Conservation (phyloP, 2,888 invertebrate genomes). For the Netelia melanura region DNA sequence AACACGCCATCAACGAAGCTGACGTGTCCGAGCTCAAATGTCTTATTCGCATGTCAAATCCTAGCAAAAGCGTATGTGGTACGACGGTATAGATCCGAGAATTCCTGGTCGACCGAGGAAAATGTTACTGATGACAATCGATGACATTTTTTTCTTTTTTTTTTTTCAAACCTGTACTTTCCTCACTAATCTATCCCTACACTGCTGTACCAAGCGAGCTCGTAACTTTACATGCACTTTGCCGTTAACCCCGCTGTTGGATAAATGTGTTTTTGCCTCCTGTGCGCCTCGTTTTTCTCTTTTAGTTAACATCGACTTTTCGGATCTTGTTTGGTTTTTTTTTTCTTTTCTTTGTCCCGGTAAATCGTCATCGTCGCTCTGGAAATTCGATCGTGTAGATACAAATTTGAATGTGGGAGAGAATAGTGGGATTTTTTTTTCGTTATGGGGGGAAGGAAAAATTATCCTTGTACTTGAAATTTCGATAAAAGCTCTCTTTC, state of each 20-base stretch:
- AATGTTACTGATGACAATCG: constrained; percentile 45
- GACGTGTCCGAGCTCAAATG: constrained; percentile 43
- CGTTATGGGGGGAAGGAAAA: no score
- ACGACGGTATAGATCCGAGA: constrained; percentile 24
- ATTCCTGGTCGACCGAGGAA: constrained; percentile 9
- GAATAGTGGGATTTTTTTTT: no score
- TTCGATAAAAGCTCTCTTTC: constrained; percentile 34
- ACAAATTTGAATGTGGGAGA: no score
- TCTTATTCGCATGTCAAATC: constrained; percentile 60
- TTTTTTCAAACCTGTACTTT: constrained; percentile 7
- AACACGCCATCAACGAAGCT: constrained; percentile 10
- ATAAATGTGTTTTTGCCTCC: not conserved
- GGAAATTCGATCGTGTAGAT: no score
- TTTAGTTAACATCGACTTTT: not conserved
- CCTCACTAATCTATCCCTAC: not conserved
- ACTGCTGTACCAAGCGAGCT: not conserved
- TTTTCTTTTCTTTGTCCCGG: no score
- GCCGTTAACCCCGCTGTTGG: not conserved
- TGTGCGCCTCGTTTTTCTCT: not conserved
- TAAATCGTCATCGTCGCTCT: no score
- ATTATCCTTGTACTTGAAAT: not conserved
- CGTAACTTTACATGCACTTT: not conserved
- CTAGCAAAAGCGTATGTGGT: not conserved
- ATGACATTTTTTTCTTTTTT: constrained; percentile 37
- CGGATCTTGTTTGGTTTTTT: no score